Base-by-base conservation (phyloP, 2,888 invertebrate genomes). In the Hypercompe scribonia region DNA sequence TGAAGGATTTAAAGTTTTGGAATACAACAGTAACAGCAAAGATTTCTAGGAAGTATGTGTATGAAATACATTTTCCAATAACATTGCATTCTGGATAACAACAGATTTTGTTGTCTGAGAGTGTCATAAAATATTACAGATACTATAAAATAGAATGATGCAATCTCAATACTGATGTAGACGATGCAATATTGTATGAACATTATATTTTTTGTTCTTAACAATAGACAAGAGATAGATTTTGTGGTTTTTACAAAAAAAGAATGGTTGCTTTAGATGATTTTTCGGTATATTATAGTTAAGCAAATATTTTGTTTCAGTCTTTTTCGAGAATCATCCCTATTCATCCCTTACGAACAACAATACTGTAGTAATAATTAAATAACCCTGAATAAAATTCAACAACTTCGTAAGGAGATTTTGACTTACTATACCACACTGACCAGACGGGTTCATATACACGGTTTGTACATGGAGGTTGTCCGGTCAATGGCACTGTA, bases 101-200 rank as follows among this genome's bases (percentile, higher is more conserved):
- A 71, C 71, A 71, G 74, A 63, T 28, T 70, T 75, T 13, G 46
- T 33, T 78, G 73, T 78, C 68, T 72, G 39, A 63, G 31, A 39
- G 34, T 65, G 73, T 77, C 76, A 81, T 75, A 79, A 82, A 81
- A 68, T 75, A 82, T 77, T 78, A 77, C 74, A 34, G 61, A 63
- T 24, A 28, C 61, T 74, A 70, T 80, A 74, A 76, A 82, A 77
- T 70, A 65, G 65, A 75, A 64, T 28, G 72, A 73, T 46, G 73
- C 34, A 28, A 68, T 54, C 64, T 78, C 71, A 75, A 66, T 68
- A 61, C 63, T 50, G 69, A 70, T 68, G 18, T 54, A 28, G 33
- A 42, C 71, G 70, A 79, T 77, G 71, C 77, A 68, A 81, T 70
- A 75, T 75, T 71, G 54, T 70, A 72, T 76, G 75, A 81, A 81